Percentiles rank a stretch among this genome's conserved stretches.
phyloP scores from a whole-genome alignment of 35 echinoderm and acorn worm genomes.

The Ptychodera flava region DNA sequence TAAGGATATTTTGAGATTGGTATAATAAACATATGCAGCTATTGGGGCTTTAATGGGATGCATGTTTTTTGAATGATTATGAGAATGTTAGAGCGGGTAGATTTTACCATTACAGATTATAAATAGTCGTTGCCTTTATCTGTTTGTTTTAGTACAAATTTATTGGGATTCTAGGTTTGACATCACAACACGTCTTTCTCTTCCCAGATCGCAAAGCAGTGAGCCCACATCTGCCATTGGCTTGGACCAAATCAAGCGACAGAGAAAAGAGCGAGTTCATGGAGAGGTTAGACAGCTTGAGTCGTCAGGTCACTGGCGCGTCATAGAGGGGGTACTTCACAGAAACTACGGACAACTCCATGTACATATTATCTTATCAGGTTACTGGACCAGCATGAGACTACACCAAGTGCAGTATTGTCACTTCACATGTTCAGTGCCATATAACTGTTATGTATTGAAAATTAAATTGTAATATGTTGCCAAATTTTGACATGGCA shows the following conservation, averaged over 20 bases:
- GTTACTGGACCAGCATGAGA: too few relatives aligned
- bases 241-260: slow-evolving; percentile 33
- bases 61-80: background rate
- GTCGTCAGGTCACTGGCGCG: background rate
- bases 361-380: too few relatives aligned
- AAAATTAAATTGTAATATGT: too few relatives aligned
- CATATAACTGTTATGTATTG: too few relatives aligned
- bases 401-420: too few relatives aligned
- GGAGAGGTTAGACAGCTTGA: slow-evolving; percentile 27
- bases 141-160: background rate
- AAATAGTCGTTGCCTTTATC: background rate
- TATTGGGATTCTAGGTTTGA: background rate
- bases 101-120: background rate
- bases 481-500: too few relatives aligned
- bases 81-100: background rate
- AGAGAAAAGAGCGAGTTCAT: slow-evolving; percentile 55
- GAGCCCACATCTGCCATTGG: slow-evolving; percentile 42
- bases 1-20: too few relatives aligned
- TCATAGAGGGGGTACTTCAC: too few relatives aligned
- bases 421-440: too few relatives aligned
- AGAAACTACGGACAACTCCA: too few relatives aligned
- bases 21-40: background rate
- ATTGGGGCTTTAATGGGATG: background rate
- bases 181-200: background rate
- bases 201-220: slow-evolving; percentile 67